Evolutionary conservation across 2,113 vertebrate species (phyloP).

Genomic region (Hyperopisus bebe): DNA sequence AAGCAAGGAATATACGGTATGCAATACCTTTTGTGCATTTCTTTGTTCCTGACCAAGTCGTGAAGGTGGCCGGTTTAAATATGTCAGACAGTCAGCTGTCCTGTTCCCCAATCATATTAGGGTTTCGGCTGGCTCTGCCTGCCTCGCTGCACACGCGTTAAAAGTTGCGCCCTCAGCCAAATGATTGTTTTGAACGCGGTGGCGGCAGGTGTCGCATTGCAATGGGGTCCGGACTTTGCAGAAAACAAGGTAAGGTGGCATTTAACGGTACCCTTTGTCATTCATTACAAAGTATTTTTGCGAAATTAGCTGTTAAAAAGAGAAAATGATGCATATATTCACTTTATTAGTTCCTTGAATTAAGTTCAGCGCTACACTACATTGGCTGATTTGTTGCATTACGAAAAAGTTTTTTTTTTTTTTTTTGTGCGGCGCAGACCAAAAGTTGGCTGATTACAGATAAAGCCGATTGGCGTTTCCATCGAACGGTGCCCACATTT

Average conservation of each 20-base stretch:
- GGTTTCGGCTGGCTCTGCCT: neutral
- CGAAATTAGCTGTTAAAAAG: neutral
- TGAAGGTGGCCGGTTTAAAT: constrained; percentile 9
- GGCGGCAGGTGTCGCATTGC: neutral
- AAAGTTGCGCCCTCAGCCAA: neutral
- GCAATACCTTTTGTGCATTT: neutral
- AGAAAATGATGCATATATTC: neutral
- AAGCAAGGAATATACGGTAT: neutral
- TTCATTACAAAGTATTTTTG: neutral
- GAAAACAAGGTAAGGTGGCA: constrained; percentile 36
- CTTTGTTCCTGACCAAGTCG: constrained; percentile 10
- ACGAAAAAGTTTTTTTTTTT: neutral
- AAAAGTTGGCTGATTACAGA: neutral
- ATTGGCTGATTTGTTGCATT: neutral
- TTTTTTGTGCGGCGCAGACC: neutral
- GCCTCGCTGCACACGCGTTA: neutral
- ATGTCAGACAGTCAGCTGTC: constrained; percentile 1
- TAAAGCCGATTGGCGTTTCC: neutral
- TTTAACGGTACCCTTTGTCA: neutral
- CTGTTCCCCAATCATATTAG: constrained; percentile 13
- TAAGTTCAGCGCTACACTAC: neutral
- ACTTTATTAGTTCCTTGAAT: neutral
- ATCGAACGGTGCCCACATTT: neutral
- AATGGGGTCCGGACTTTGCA: constrained; percentile 18
- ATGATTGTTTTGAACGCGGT: constrained; percentile 14